These are phyloP conservation scores for Charadrius vociferus DNA, from an alignment of 2,113 vertebrate species.

Conservation along the genomic window DNA sequence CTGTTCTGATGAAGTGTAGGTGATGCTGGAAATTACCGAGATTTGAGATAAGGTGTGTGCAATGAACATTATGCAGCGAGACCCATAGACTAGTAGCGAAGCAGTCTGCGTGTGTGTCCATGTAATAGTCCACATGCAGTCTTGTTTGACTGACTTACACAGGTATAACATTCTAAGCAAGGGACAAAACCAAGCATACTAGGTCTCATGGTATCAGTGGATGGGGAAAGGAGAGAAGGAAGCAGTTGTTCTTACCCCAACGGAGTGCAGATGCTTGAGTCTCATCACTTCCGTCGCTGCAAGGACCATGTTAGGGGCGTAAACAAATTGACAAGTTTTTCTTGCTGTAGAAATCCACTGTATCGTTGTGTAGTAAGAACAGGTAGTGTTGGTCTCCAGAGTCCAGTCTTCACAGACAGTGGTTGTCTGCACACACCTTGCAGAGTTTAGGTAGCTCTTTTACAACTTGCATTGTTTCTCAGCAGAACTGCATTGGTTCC, in stretches of 20 bases:
- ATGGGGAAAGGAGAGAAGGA: background rate
- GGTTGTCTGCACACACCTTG: background rate
- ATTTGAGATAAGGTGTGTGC: background rate
- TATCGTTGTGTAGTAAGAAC: background rate
- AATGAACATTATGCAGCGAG: background rate
- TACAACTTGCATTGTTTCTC: background rate
- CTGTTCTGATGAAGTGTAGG: background rate
- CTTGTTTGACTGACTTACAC: background rate
- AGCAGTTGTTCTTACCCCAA: background rate
- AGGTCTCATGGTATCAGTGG: background rate
- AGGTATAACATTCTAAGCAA: background rate
- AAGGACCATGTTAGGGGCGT: background rate
- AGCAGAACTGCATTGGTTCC: background rate
- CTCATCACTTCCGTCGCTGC: background rate
- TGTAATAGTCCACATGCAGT: background rate
- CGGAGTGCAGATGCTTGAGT: background rate
- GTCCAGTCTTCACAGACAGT: background rate
- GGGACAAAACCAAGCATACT: background rate
- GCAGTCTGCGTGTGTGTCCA: background rate
- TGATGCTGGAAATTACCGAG: background rate
- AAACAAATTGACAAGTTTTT: background rate
- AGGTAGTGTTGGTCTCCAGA: background rate
- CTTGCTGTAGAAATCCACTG: background rate
- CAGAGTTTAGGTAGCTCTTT: background rate
- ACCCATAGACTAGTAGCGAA: background rate